Evolutionary conservation across 2,888 invertebrate genomes (phyloP).

Genomic region (Amphipyra berbera): DNA sequence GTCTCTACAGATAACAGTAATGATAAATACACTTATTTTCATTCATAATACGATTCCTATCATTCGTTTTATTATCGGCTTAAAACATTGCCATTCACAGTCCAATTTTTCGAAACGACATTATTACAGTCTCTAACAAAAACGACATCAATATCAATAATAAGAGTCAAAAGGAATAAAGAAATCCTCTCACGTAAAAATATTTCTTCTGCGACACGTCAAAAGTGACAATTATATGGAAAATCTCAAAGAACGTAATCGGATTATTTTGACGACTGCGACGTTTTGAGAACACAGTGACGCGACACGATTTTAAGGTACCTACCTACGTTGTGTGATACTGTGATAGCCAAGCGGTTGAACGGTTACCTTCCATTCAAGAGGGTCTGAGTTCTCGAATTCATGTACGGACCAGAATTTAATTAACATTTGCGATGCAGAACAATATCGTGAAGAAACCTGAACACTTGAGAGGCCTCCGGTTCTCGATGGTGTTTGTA

Average conservation of each 20-base stretch:
- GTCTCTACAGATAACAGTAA: too few relatives aligned
- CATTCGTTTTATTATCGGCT: too few relatives aligned
- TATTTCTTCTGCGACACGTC: conserved; percentile 41
- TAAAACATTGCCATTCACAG: conserved; percentile 17
- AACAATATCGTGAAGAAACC: too few relatives aligned
- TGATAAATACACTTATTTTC: too few relatives aligned
- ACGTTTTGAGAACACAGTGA: conserved; percentile 18
- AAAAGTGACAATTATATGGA: conserved; percentile 67
- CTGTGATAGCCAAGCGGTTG: background rate
- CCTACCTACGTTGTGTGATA: background rate
- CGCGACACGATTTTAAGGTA: conserved; percentile 24
- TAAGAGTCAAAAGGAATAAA: conserved; percentile 41
- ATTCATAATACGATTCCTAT: too few relatives aligned
- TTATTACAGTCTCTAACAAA: background rate
- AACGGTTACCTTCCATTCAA: too few relatives aligned
- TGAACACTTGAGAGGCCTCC: too few relatives aligned
- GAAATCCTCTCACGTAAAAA: conserved; percentile 44
- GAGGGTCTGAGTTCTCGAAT: too few relatives aligned
- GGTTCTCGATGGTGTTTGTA: too few relatives aligned
- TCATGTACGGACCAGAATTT: too few relatives aligned
- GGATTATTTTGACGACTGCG: conserved; percentile 55
- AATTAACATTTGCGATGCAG: too few relatives aligned
- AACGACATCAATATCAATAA: conserved; percentile 47
- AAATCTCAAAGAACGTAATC: conserved; percentile 64
- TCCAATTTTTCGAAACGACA: conserved; percentile 6